Base-by-base conservation (phyloP, 2,113 vertebrate genomes). In the Strix uralensis region DNA sequence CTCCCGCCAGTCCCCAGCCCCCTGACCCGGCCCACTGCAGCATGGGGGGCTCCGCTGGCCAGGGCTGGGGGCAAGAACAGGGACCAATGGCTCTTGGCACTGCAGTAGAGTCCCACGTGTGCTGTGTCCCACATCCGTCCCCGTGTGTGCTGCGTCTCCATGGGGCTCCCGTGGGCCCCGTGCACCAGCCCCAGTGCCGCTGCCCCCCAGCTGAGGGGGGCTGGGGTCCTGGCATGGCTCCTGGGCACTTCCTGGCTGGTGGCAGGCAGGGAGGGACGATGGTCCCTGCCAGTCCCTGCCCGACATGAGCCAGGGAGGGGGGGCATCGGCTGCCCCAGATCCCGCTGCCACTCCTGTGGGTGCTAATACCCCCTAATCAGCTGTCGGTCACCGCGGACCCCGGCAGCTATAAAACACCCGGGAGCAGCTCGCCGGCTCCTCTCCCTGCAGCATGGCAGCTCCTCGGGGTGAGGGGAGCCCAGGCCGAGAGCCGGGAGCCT, bases 301-400 rank as follows among this genome's bases (percentile, higher is more conserved):
- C 5, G 9, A 10, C 42, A n/a, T 13, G 26, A 22, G 21, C 66
- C 0, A 1, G 32, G 55, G 44, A 38, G 73, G 92, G 71, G 55
- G 62, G 22, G 72, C 13, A 34, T 7, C 12, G 8, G 55, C 78
- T 95, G 96, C 94, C 96, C 94, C 87, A 86, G 87, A 86, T 89
- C 51, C 62, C 58, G 69, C 72, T 46, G 55, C 59, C 4, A 4
- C 88, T 80, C 85, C 69, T 70, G 0, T 83, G 81, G 78, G 88
- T 81, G 81, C 80, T 97, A 97, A 95, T 96, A 11, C 96, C 86
- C 83, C 86, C 80, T 95, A 94, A 95, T 91, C 96, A 66, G 77
- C 95, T 95, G 95, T 90, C 96, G 87, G 42, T 95, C 95, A 93
- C 73, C 16, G 5, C 1, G 0, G 73, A 82, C 92, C 91, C 90